Conservation (phyloP, 1,140 invertebrate species). For the Trypoxylus dichotomus region DNA sequence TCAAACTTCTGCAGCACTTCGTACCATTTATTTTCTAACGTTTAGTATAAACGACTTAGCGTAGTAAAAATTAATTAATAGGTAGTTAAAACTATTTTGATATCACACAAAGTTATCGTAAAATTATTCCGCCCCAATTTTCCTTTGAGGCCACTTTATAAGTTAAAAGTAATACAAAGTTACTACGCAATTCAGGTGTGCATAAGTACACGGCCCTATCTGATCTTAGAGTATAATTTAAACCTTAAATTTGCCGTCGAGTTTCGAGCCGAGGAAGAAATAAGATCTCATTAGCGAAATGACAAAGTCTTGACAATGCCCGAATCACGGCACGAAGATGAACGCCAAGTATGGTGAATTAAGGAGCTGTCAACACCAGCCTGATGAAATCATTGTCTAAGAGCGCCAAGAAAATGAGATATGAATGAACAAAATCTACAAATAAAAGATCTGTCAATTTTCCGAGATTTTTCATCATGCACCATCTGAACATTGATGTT, state of each 20-base stretch:
- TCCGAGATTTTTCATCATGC: conserved; percentile 53
- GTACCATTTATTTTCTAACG: no score
- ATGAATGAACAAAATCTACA: conserved; percentile 52
- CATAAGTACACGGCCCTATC: neutral
- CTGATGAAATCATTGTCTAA: conserved; percentile 50
- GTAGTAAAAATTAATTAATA: no score
- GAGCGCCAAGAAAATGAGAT: conserved; percentile 50
- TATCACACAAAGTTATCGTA: no score
- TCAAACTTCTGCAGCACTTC: no score
- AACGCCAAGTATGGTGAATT: conserved; percentile 29
- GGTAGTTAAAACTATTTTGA: no score
- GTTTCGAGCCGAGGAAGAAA: neutral
- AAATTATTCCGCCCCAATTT: no score
- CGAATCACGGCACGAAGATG: conserved; percentile 17
- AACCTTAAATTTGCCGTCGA: neutral
- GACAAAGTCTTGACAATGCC: conserved; percentile 26
- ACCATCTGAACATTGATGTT: conserved; percentile 52
- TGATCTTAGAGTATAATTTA: neutral
- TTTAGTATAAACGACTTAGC: no score
- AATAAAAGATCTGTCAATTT: conserved; percentile 54
- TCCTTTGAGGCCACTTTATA: no score
- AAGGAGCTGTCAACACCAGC: conserved; percentile 33
- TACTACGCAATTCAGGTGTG: neutral
- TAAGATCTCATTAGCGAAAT: conserved; percentile 30
- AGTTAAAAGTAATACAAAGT: no score